A percentile compares a stretch with the other conserved stretches of the same genome.
These are phyloP conservation scores for Sparus aurata DNA, from an alignment of 2,797 vertebrate genomes.

Conservation along the genomic window DNA sequence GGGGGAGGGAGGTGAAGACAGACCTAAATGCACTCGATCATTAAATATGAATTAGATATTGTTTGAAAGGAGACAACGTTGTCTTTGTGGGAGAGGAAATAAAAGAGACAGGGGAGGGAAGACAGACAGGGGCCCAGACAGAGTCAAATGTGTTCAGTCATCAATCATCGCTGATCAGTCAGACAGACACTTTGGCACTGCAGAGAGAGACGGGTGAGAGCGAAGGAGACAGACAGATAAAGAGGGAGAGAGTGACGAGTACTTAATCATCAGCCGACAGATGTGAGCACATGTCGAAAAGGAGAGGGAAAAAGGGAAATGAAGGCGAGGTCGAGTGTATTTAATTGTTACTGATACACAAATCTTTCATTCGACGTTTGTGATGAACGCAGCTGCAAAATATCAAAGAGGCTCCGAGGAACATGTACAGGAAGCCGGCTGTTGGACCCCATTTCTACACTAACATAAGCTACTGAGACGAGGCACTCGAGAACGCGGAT, in stretches of 20 bases:
- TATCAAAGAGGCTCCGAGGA: no score
- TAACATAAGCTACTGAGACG: no score
- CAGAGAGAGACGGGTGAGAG: conserved; percentile 6
- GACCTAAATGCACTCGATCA: conserved; percentile 51
- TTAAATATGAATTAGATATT: conserved; percentile 70
- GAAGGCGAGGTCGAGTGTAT: neutral
- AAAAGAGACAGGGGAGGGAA: neutral
- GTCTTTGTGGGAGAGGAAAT: neutral
- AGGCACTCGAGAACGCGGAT: no score
- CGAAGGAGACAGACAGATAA: conserved; percentile 13
- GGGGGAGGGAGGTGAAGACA: conserved; percentile 26
- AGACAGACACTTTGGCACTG: conserved; percentile 24
- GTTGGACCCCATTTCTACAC: no score
- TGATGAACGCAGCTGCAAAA: no score
- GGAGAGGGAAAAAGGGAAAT: neutral
- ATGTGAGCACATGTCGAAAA: neutral
- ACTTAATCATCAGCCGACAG: conserved; percentile 35
- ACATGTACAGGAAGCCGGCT: no score
- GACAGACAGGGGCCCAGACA: conserved; percentile 6
- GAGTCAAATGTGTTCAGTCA: conserved; percentile 34
- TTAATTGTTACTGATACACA: conserved; percentile 3
- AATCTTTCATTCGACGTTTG: neutral
- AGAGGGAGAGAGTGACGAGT: conserved; percentile 6
- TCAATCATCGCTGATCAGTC: conserved; percentile 58
- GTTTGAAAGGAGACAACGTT: conserved; percentile 32